These are phyloP conservation scores for Tragelaphus oryx DNA, from an alignment of 2,797 vertebrate species.

Conservation along the genomic window DNA sequence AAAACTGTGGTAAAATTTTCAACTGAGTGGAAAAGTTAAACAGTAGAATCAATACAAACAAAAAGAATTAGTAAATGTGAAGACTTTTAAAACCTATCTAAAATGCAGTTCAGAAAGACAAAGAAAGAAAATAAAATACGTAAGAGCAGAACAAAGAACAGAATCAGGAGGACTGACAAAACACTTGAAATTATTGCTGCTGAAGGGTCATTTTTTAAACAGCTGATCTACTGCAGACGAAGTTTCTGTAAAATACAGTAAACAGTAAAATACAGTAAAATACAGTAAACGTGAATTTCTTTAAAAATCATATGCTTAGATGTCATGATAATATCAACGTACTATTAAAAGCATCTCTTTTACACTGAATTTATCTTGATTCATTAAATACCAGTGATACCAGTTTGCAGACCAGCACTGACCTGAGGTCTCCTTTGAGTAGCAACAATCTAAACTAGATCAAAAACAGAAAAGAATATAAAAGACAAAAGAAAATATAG, in stretches of 20 bases:
- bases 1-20: not conserved
- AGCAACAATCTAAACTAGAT: not conserved
- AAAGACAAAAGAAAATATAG: not conserved
- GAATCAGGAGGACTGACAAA: not conserved
- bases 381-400: not conserved
- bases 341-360: not conserved
- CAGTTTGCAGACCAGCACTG: not conserved
- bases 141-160: not conserved
- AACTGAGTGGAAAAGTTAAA: slow-evolving; percentile 19
- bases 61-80: not conserved
- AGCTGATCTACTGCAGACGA: not conserved
- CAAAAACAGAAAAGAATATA: not conserved
- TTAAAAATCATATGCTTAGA: not conserved
- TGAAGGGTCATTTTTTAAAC: not conserved
- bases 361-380: not conserved
- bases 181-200: not conserved
- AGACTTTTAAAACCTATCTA: not conserved
- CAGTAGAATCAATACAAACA: not conserved
- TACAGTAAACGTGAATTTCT: not conserved
- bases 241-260: not conserved
- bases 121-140: not conserved
- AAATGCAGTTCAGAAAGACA: not conserved
- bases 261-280: too few species aligned
- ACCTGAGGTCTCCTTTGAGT: not conserved
- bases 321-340: not conserved